Conservation (phyloP, 2,888 invertebrate genomes). For the Salticus scenicus region DNA sequence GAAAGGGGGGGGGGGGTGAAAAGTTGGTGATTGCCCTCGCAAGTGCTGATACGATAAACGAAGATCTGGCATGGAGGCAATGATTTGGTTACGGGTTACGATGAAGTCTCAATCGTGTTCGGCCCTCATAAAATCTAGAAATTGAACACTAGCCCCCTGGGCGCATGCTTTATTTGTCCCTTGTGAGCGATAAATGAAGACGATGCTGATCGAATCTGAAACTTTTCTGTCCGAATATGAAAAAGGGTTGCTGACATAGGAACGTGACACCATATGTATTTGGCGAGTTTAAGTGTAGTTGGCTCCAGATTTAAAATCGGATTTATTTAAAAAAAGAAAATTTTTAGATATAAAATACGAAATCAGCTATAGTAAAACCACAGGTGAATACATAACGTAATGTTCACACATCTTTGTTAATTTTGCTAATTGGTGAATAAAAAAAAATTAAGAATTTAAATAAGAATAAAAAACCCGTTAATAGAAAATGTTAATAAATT, state of each 20-base stretch:
- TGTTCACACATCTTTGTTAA: too few species aligned
- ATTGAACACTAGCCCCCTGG: slow-evolving; percentile 46
- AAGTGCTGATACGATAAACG: slow-evolving; percentile 19
- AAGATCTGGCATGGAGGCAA: not conserved
- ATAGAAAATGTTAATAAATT: too few species aligned
- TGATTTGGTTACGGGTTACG: slow-evolving; percentile 4
- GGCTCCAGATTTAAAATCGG: too few species aligned
- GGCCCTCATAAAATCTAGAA: slow-evolving; percentile 38
- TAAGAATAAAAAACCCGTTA: too few species aligned
- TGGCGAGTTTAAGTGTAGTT: not conserved
- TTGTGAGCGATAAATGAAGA: slow-evolving; percentile 31
- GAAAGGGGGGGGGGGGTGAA: not conserved
- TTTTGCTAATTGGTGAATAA: too few species aligned
- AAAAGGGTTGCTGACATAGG: too few species aligned
- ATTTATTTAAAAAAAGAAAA: too few species aligned
- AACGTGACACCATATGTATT: too few species aligned
- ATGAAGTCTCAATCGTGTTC: not conserved
- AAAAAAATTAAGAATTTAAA: too few species aligned
- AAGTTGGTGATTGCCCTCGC: not conserved
- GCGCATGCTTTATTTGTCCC: slow-evolving; percentile 56
- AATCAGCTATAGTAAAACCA: too few species aligned
- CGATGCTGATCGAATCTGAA: slow-evolving; percentile 54
- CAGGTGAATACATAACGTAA: too few species aligned
- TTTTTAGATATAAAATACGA: too few species aligned
- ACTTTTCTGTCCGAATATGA: not conserved